A percentile compares a stretch with the other conserved stretches of the same genome.
phyloP scores from a whole-genome alignment of 2,888 invertebrate species.

The Cheilosia impressa region DNA sequence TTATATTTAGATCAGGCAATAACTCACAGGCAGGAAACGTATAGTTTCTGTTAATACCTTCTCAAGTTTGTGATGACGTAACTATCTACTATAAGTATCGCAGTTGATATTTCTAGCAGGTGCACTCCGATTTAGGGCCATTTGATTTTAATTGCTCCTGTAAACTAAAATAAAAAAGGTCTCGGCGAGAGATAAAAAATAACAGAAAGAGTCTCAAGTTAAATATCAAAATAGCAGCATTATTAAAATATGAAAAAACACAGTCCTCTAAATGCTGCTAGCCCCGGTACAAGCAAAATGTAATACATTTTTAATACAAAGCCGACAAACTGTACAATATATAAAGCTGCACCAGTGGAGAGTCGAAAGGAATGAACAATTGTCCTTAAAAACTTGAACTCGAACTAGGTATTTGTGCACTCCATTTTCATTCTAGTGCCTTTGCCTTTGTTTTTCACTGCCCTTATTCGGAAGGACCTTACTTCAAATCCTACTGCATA shows the following conservation, averaged over 20 bases:
- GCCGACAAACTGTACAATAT: constrained; percentile 26
- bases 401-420: constrained; percentile 58
- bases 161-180: background rate
- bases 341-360: constrained; percentile 1
- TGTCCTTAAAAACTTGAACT: constrained; percentile 70
- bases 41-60: too few relatives aligned
- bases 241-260: constrained; percentile 30
- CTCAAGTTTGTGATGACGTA: too few relatives aligned
- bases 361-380: constrained; percentile 17
- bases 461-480: constrained; percentile 46
- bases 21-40: too few relatives aligned
- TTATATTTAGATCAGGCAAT: too few relatives aligned
- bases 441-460: constrained; percentile 40
- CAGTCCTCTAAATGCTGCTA: constrained; percentile 8
- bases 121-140: background rate
- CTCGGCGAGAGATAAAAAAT: background rate
- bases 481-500: constrained; percentile 51
- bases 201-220: constrained; percentile 4
- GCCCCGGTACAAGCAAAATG: constrained; percentile 29
- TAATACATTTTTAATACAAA: constrained; percentile 65
- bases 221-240: constrained; percentile 34
- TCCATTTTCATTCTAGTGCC: constrained; percentile 45
- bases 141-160: too few relatives aligned
- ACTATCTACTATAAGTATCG: too few relatives aligned
- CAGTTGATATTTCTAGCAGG: too few relatives aligned